These are phyloP conservation scores for Gymnarchus niloticus DNA, from an alignment of 2,113 vertebrate species.

Conservation along the genomic window DNA sequence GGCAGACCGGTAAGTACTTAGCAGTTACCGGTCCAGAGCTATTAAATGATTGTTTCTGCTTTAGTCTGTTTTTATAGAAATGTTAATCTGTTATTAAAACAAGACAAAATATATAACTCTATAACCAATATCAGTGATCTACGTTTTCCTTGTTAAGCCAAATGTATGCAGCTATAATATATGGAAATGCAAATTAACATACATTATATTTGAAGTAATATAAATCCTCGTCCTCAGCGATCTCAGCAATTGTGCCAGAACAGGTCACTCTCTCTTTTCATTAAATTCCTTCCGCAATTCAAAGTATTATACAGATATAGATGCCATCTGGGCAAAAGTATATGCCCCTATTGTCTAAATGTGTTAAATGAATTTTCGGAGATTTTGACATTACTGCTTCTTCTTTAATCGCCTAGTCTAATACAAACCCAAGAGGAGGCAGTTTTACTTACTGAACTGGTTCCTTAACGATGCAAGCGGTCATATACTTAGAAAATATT, in stretches of 20 bases:
- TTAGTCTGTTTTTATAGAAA: background rate
- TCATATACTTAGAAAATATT: background rate
- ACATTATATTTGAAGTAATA: too few species aligned
- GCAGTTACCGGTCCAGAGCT: background rate
- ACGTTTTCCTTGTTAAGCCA: too few species aligned
- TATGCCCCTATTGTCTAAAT: background rate
- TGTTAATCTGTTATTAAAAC: background rate
- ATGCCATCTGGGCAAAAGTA: background rate
- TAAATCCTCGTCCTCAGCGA: too few species aligned
- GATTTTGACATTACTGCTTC: background rate
- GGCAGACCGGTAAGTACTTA: background rate
- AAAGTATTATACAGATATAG: too few species aligned
- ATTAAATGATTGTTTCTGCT: background rate
- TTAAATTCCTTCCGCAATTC: too few species aligned
- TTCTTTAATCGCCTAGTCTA: background rate
- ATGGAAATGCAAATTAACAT: too few species aligned
- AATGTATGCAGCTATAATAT: too few species aligned
- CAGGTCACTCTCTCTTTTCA: too few species aligned
- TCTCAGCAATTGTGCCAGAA: too few species aligned
- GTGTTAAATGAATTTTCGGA: background rate
- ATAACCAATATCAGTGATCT: too few species aligned
- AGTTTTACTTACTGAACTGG: background rate
- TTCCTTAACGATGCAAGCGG: background rate
- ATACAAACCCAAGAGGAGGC: background rate
- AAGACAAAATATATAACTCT: background rate